Evolutionary conservation across 2,797 vertebrate genomes (phyloP).

Genomic region (Myiothlypis coronata): DNA sequence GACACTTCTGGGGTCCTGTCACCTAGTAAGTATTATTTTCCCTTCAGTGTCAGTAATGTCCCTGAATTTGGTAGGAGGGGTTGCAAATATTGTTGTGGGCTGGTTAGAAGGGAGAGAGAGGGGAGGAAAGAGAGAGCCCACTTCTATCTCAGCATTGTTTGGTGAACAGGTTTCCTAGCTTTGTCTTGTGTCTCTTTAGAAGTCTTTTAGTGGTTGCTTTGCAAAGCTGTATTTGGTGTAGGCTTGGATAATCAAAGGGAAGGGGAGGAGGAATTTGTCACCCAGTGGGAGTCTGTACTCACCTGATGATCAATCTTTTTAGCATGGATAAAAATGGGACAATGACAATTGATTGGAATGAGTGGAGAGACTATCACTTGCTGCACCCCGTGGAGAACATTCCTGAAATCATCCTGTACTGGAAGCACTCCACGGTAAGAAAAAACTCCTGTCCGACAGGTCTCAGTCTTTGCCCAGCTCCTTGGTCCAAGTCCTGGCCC

Average conservation of each 20-base stretch:
- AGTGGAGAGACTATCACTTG: constrained; percentile 95
- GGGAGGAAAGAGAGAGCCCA: neutral
- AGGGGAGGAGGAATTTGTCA: neutral
- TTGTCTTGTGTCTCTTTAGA: constrained; percentile 20
- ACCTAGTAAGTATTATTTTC: constrained; percentile 90
- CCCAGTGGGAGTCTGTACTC: neutral
- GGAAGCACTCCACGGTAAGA: constrained; percentile 96
- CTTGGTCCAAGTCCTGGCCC: neutral
- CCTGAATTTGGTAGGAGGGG: neutral
- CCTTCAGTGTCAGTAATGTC: constrained; percentile 10
- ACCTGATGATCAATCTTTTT: neutral
- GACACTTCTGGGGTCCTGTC: constrained; percentile 92
- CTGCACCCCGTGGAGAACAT: constrained; percentile 93
- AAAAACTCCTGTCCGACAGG: neutral
- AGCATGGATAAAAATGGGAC: constrained; percentile 98
- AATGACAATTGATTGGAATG: constrained; percentile 97
- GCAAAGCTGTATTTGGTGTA: neutral
- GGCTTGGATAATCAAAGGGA: neutral
- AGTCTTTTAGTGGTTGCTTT: constrained; percentile 15
- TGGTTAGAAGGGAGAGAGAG: neutral
- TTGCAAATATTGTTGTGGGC: neutral
- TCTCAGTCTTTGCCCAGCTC: neutral
- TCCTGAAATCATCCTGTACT: constrained; percentile 96
- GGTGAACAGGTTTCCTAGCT: neutral
- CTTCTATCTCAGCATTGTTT: neutral